These are phyloP conservation scores for Nymphalis io DNA, from an alignment of 1,140 invertebrate species.

Conservation along the genomic window DNA sequence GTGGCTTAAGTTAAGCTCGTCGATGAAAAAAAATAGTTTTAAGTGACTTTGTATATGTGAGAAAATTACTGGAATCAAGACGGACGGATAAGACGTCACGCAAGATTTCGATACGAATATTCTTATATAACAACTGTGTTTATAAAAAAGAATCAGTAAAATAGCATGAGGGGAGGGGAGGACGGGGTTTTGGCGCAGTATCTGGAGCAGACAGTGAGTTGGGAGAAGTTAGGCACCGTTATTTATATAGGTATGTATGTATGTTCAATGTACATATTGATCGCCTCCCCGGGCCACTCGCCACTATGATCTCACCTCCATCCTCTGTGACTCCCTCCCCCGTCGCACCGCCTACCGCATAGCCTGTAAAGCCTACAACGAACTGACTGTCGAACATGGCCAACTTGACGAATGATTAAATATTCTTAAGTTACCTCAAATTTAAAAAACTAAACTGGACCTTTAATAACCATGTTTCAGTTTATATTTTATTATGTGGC, in stretches of 20 bases:
- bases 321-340: slow-evolving; percentile 68
- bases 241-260: slow-evolving; percentile 77
- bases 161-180: slow-evolving; percentile 40
- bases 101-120: not conserved
- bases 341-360: slow-evolving; percentile 59
- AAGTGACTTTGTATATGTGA: too few species aligned
- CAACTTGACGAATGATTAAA: slow-evolving; percentile 15
- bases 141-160: slow-evolving; percentile 42
- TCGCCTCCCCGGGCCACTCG: slow-evolving; percentile 77
- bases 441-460: too few species aligned
- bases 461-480: too few species aligned
- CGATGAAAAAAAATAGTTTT: too few species aligned
- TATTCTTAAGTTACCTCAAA: not conserved
- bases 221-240: slow-evolving; percentile 76
- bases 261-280: slow-evolving; percentile 80
- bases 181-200: slow-evolving; percentile 74
- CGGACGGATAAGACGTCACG: too few species aligned
- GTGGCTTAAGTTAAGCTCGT: too few species aligned
- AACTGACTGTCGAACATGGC: slow-evolving; percentile 47
- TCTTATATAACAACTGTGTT: slow-evolving; percentile 26
- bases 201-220: slow-evolving; percentile 77
- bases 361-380: slow-evolving; percentile 63
- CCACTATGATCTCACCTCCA: slow-evolving; percentile 80
- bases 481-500: too few species aligned
- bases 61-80: too few species aligned